Base-by-base conservation (phyloP, 1,140 invertebrate genomes). In the Tetraneura akinire region DNA sequence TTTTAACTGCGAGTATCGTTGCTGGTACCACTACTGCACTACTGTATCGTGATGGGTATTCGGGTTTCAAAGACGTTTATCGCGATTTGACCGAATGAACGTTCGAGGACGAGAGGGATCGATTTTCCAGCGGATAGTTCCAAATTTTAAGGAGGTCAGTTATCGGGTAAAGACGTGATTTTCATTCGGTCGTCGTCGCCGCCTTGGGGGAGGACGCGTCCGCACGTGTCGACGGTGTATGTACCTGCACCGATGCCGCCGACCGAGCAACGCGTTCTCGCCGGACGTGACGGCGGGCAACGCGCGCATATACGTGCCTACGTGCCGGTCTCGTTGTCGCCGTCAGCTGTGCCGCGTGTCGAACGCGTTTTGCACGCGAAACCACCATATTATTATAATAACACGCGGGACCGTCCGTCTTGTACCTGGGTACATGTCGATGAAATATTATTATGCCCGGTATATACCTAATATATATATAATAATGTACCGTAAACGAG, bases 91-190 rank as follows among this genome's bases (percentile, higher is more conserved):
- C n/a, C n/a, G n/a, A n/a, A n/a, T n/a, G n/a, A n/a, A n/a, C n/a
- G n/a, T n/a, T n/a, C n/a, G n/a, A n/a, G n/a, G n/a, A n/a, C n/a
- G n/a, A n/a, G n/a, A n/a, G n/a, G n/a, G n/a, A n/a, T 37, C 32
- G 32, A 37, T 37, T 37, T 37, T 37, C 8, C 32, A 8, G 32
- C 32, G 32, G 32, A 37, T 37, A 37, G 8, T 37, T 37, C 32
- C 32, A 8, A 37, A 37, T 37, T 37, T 37, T 37, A 18, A 68
- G 21, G 26, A 68, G 64, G 64, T 68, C 37, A 68, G 64, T 68
- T 68, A 68, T 68, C 64, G 64, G 10, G 13, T 37, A 21, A 32
- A 68, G n/a, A 66, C 64, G 64, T 68, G 64, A 45, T 68, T 68
- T 3, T 37, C 32, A 4, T 3, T 8, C 3, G 32, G 3, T 8